Conservation (phyloP, 2,797 vertebrate species). For the Glyptemys insculpta region DNA sequence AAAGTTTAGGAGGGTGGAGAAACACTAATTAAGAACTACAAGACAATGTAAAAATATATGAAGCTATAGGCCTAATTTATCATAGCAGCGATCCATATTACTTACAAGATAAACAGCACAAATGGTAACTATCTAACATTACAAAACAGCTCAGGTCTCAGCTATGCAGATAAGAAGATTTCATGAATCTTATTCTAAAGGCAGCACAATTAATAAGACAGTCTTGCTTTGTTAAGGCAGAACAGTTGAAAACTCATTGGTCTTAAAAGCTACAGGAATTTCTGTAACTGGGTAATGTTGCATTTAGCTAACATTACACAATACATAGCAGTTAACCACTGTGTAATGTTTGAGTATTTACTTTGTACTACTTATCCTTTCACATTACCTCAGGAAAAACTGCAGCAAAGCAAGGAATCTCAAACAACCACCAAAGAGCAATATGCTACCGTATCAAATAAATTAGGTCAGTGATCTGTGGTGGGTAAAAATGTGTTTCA, state of each 20-base stretch:
- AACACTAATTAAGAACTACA: background rate
- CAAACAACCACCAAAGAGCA: background rate
- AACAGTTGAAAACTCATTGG: background rate
- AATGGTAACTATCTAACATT: background rate
- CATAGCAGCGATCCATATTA: rapidly evolving
- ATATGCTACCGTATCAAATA: background rate
- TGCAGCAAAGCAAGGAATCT: background rate
- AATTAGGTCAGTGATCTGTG: background rate
- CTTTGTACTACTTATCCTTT: background rate
- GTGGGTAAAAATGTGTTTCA: background rate
- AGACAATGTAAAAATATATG: background rate
- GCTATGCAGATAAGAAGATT: background rate
- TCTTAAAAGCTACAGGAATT: background rate
- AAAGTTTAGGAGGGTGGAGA: background rate
- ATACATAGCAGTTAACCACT: background rate
- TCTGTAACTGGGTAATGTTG: background rate
- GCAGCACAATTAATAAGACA: background rate
- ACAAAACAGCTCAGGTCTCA: background rate
- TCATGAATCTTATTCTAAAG: background rate
- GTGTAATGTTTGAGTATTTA: background rate
- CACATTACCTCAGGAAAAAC: background rate
- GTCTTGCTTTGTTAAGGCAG: background rate
- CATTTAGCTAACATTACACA: background rate
- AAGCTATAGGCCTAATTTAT: constrained; percentile 2
- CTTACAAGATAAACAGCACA: background rate